Evolutionary conservation across 2,113 vertebrate species (phyloP).

Genomic region (Oreochromis spilurus): DNA sequence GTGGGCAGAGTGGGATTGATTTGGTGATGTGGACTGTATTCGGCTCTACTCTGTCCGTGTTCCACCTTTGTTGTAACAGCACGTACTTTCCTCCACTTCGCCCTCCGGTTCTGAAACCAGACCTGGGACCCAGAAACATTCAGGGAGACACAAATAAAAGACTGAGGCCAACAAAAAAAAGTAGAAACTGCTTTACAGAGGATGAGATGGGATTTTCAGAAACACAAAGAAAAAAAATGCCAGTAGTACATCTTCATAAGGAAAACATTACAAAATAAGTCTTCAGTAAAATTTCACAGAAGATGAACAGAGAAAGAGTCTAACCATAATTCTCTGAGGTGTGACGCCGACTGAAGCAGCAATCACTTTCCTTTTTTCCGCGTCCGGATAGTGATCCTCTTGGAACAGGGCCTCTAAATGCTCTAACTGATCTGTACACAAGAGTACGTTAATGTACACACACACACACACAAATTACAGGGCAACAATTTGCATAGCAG

Average conservation of each 20-base stretch:
- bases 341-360: conserved; percentile 85
- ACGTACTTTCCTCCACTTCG: conserved; percentile 87
- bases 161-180: not conserved
- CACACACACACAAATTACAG: not conserved
- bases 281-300: not conserved
- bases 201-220: not conserved
- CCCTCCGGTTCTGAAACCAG: conserved; percentile 97
- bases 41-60: conserved; percentile 20
- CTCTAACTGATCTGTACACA: conserved; percentile 82
- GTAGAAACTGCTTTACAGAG: not conserved
- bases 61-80: conserved; percentile 56
- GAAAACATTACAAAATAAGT: not conserved
- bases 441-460: not conserved
- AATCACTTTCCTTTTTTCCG: conserved; percentile 84
- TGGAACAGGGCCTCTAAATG: conserved; percentile 85
- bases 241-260: not conserved
- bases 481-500: not conserved
- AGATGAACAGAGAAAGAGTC: not conserved
- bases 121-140: conserved; percentile 70
- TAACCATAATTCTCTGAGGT: conserved; percentile 90
- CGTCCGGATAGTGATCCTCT: conserved; percentile 92
- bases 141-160: not conserved
- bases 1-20: conserved; percentile 6
- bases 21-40: conserved; percentile 14
- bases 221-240: not conserved